These are phyloP conservation scores for Marcusenius ussheri DNA, from an alignment of 2,113 vertebrate genomes.

Conservation along the genomic window DNA sequence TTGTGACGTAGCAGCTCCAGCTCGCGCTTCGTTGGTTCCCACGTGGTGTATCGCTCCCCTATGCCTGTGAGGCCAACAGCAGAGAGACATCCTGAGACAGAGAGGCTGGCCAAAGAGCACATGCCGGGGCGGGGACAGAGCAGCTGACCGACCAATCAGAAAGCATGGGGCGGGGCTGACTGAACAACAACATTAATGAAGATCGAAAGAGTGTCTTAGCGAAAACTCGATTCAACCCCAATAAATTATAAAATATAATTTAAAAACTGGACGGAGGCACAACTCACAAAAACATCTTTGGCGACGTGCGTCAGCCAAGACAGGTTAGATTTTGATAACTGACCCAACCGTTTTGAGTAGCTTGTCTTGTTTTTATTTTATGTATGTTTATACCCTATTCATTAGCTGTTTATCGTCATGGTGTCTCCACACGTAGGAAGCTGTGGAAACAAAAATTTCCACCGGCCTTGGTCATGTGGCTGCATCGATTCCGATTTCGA, in stretches of 20 bases:
- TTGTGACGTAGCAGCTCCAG: constrained; percentile 96
- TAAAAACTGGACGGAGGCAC: neutral
- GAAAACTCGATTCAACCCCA: neutral
- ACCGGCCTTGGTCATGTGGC: neutral
- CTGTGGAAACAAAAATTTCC: neutral
- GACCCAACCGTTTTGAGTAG: neutral
- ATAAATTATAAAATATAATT: neutral
- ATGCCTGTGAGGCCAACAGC: constrained; percentile 65
- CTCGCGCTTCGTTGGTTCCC: constrained; percentile 96
- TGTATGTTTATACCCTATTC: neutral
- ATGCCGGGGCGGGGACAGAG: neutral
- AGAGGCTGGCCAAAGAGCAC: neutral
- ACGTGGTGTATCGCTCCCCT: constrained; percentile 96
- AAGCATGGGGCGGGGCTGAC: neutral
- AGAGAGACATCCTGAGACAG: constrained; percentile 30
- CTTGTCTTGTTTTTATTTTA: neutral
- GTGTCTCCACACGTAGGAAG: neutral
- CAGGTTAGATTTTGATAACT: neutral
- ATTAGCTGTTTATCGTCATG: neutral
- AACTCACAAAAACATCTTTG: neutral
- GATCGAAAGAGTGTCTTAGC: neutral
- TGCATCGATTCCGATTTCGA: neutral
- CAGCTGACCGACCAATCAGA: neutral
- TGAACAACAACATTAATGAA: neutral
- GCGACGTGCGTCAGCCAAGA: neutral